Evolutionary conservation across 2,797 vertebrate species (phyloP).

Genomic region (Emys orbicularis): DNA sequence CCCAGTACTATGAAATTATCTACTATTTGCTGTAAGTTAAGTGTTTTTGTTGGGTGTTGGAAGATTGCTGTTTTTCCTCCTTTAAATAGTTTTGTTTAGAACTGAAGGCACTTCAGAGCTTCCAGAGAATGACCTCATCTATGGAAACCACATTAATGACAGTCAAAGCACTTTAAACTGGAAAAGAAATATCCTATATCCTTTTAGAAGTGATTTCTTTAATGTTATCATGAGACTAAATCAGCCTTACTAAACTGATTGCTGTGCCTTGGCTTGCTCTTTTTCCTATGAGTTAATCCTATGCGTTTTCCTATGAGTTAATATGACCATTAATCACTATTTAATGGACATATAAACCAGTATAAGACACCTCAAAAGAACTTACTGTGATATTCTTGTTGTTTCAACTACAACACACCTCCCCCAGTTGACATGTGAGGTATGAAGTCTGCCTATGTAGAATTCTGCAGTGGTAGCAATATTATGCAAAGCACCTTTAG

Average conservation of each 20-base stretch:
- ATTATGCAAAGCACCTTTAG: constrained; percentile 14
- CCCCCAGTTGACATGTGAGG: constrained; percentile 6
- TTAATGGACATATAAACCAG: constrained; percentile 49
- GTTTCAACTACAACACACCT: constrained; percentile 16
- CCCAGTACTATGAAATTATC: background rate
- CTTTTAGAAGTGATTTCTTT: background rate
- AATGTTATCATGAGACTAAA: constrained; percentile 11
- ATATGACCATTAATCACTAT: constrained; percentile 21
- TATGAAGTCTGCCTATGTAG: constrained; percentile 43
- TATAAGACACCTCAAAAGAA: constrained; percentile 47
- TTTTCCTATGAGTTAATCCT: background rate
- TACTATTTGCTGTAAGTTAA: background rate
- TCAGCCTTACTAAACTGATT: background rate
- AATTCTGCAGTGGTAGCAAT: constrained; percentile 54
- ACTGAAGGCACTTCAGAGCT: background rate
- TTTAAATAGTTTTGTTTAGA: background rate
- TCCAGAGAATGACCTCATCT: background rate
- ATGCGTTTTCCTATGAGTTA: background rate
- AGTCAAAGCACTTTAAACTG: background rate
- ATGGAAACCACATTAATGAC: background rate
- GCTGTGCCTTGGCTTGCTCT: background rate
- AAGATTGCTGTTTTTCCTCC: background rate
- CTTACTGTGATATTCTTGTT: constrained; percentile 40
- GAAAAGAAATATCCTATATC: constrained; percentile 15
- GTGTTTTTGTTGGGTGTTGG: background rate